Conservation (phyloP, 2,797 vertebrate species). For the Sternotherus odoratus region DNA sequence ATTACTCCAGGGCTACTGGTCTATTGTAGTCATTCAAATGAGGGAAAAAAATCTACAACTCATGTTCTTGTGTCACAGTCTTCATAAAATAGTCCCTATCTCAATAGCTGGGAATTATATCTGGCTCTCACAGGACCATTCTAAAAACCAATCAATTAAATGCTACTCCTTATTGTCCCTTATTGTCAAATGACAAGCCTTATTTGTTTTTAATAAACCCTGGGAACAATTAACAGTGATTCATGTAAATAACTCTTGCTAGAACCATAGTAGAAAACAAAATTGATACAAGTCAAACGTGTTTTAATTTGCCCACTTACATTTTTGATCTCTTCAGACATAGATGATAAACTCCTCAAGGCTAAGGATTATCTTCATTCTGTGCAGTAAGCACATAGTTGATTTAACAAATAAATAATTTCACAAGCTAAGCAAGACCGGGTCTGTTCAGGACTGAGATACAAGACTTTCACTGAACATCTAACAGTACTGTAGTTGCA, state of each 20-base stretch:
- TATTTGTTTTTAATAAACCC: neutral
- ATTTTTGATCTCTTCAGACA: neutral
- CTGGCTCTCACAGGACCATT: neutral
- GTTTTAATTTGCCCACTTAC: neutral
- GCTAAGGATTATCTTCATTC: neutral
- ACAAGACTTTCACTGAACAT: neutral
- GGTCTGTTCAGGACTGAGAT: neutral
- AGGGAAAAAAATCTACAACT: neutral
- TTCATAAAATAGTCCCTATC: neutral
- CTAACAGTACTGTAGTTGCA: neutral
- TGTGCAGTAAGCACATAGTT: neutral
- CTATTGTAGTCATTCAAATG: neutral
- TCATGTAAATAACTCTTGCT: neutral
- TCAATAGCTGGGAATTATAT: neutral
- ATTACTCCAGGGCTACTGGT: neutral
- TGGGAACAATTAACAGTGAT: neutral
- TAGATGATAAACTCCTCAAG: neutral
- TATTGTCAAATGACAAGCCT: neutral
- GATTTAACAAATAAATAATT: conserved; percentile 3
- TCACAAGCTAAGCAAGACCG: neutral
- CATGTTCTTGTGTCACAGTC: neutral
- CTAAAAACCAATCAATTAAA: neutral
- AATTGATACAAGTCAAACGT: neutral
- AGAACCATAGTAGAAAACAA: neutral
- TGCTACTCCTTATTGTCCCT: neutral